Evolutionary conservation across 2,888 invertebrate species (phyloP), one percentile per base, ranked within the genome.

Genomic region (Athalia circularis): DNA sequence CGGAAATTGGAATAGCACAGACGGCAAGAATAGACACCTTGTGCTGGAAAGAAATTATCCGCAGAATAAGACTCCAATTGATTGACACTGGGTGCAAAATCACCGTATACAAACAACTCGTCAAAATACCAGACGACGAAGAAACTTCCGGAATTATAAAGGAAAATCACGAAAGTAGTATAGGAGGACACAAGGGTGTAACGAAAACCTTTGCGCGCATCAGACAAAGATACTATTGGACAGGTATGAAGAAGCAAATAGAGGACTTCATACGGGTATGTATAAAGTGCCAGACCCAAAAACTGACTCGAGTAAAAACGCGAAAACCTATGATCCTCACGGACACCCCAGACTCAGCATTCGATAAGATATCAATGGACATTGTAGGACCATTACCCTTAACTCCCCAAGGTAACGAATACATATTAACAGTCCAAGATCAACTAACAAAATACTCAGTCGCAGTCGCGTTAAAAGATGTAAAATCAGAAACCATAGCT

Each of bases 311-410:
- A 3, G 48, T 78, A n/a, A 82, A 82, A 52, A 80, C 80, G 0
- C 65, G 8, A 11, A 77, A 80, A 68, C 81, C 81, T 0, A 80
- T 81, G 80, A 15, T 79, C 0, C 77, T 82, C 0, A 81, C 81
- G 0, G 80, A 82, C 13, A 82, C 80, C 2, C 78, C 77, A 0
- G 65, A 70, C 7, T 57, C 75, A 4, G 47, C 64, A 9, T 79
- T 80, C 57, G 80, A 81, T 29, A 79, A 82, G 13, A 52, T 82
- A 1, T 62, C 77, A 0, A 61, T 82, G 59, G 82, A 82, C 54
- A 79, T 79, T 4, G 80, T 82, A 0, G 80, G 80, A 3, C 80
- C 81, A 11, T 54, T 80, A 11, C 79, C 77, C 11, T 47, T 15
- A 7, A 77, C 77, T 7, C 4, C 3, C 13, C 7, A 5, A 43